Evolutionary conservation across 2,797 vertebrate species (phyloP), one percentile per base, ranked within the genome.

Genomic region (Xiphorhynchus erythropygius): DNA sequence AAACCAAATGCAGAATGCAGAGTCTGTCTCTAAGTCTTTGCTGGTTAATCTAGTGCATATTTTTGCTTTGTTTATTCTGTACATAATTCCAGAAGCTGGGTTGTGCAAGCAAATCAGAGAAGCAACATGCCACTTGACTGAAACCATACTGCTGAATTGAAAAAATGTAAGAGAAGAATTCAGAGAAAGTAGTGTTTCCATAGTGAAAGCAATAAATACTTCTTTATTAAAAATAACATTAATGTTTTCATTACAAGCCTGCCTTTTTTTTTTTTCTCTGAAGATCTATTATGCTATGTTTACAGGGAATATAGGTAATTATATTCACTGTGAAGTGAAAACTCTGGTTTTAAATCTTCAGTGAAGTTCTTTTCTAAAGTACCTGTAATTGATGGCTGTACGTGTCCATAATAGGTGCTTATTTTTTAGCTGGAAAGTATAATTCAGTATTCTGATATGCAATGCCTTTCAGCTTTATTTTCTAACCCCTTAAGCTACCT

Each of bases 31-130:
- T 2, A 3, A 60, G 42, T 32, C 87, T 88, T 68, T 44, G 6
- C 55, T 88, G 39, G 70, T 79, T 92, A 86, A 59, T 84, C 35
- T 44, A 62, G 46, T 50, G 42, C 56, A 59, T 88, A 50, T 62
- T 89, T 95, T 92, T 89, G 9, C 28, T 49, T 84, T 84, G 60
- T 79, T 93, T 64, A 49, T 94, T 91, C 63, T 76, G 67, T 89
- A 32, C 28, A 9, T 63, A 64, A 60, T 80, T 92, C 60, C 83
- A 84, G 92, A 89, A 91, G 87, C 59, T 76, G 83, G 52, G 25
- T 39, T 87, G 25, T 79, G n/a, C 42, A 77, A 87, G 60, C 30
- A 68, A 35, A 88, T 87, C 23, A 78, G 70, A 73, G 73, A 94
- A 41, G 33, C 33, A 86, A 17, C 9, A 10, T 87, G 37, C 18